Percentiles rank a stretch among this genome's conserved stretches.
Evolutionary conservation across 2,797 vertebrate species (phyloP).

Genomic region (Myripristis jacobus): DNA sequence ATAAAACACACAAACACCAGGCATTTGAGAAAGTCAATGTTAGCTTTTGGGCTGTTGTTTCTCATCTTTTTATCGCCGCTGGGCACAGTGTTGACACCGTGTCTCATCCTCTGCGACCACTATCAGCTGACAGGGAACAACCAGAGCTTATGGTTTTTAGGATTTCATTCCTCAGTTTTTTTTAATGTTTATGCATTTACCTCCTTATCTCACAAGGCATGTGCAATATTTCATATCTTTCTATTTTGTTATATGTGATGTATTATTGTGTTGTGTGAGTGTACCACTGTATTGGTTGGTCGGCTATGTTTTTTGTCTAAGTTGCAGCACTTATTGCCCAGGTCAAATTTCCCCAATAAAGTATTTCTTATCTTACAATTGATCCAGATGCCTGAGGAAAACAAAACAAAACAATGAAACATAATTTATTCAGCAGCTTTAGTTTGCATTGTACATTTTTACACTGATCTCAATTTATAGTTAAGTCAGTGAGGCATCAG

Average conservation of each 20-base stretch:
- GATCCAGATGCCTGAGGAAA: constrained; percentile 8
- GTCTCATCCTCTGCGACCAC: constrained; percentile 45
- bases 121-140: constrained; percentile 47
- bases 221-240: too few species aligned
- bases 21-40: constrained; percentile 50
- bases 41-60: constrained; percentile 55
- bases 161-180: too few species aligned
- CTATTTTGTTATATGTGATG: too few species aligned
- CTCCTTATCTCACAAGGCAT: too few species aligned
- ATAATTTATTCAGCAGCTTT: constrained; percentile 26
- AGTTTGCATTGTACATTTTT: constrained; percentile 11
- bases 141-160: too few species aligned
- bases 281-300: too few species aligned
- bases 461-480: constrained; percentile 26
- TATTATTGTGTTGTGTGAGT: too few species aligned
- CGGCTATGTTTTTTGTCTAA: too few species aligned
- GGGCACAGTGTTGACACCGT: constrained; percentile 63
- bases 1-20: constrained; percentile 41
- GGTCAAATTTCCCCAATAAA: too few species aligned
- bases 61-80: constrained; percentile 63
- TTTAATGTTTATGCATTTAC: too few species aligned
- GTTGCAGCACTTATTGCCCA: too few species aligned
- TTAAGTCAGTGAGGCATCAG: constrained; percentile 27
- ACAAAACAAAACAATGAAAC: too few species aligned
- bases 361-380: constrained; percentile 12